Base-by-base conservation (phyloP, 1,140 invertebrate genomes). In the Melipona quadrifasciata region DNA sequence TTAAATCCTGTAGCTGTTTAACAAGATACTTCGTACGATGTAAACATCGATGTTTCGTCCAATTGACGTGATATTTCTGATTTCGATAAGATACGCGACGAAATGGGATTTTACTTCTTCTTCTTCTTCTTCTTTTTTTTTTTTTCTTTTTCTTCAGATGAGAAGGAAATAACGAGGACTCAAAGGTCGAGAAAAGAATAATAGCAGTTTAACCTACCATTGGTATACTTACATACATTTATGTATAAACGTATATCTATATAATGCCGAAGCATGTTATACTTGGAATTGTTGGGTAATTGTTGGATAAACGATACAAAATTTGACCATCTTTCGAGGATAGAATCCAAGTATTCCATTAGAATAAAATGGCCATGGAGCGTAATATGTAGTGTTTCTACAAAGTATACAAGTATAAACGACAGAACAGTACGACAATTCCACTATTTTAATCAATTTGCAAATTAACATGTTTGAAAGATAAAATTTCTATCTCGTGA, bases 61-160 rank as follows among this genome's bases (percentile, higher is more conserved):
- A 55, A 57, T 17, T 55, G 24, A 47, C 31, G 21, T 1, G 64
- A 51, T 67, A 74, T 73, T 16, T 19, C 0, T 47, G 55, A 84
- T 71, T 74, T 31, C 5, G 83, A 84, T 84, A 73, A 84, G 83
- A 84, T 80, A 80, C 67, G 19, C 39, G 39, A 47, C 39, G 17
- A 64, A 55, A 27, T 34, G 19, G 21, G 8, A 47, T 47, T 47
- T 47, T n/a, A n/a, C n/a, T n/a, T n/a, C n/a, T n/a, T n/a, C n/a
- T n/a, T n/a, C n/a, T n/a, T n/a, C n/a, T n/a, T n/a, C n/a, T 47
- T 10, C 39, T 6, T 47, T 47, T 6, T 47, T 47, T 8, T 8
- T 47, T 47, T 47, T 47, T 47, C 6, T 8, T 47, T 47, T 47
- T 47, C 6, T 73, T 31, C 1, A 27, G 51, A 73, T 55, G 55